These are phyloP conservation scores for Thripadectes ignobilis DNA, from an alignment of 2,797 vertebrate species.

Conservation along the genomic window DNA sequence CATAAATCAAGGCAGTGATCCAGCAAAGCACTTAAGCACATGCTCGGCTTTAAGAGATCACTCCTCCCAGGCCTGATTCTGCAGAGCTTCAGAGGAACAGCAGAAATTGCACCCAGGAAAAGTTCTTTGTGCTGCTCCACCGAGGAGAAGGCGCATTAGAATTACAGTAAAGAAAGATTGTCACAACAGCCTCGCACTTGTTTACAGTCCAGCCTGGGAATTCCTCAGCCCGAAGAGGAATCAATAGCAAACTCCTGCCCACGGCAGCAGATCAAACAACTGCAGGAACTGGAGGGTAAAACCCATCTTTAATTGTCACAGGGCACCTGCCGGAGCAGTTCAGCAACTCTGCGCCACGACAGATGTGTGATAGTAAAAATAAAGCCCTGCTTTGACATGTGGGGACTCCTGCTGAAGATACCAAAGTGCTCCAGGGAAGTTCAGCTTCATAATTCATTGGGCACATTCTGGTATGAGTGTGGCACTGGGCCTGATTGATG, in stretches of 20 bases:
- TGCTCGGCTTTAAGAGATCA: conserved; percentile 2
- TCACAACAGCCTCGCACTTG: background rate
- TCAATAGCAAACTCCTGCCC: background rate
- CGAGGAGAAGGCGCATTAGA: fast-evolving
- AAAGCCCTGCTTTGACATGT: fast-evolving
- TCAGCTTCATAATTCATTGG: background rate
- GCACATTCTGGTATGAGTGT: background rate
- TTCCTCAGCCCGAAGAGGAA: conserved; percentile 16
- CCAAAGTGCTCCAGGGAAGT: background rate
- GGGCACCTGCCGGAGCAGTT: background rate
- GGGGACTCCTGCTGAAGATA: background rate
- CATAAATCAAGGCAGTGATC: conserved; percentile 32
- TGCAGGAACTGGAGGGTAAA: background rate
- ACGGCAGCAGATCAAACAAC: background rate
- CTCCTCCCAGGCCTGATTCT: background rate
- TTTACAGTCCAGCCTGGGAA: background rate
- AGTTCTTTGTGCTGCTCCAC: background rate
- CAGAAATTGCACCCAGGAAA: background rate
- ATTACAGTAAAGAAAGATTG: background rate
- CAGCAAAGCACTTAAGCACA: conserved; percentile 51
- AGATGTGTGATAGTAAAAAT: background rate
- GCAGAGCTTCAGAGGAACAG: background rate
- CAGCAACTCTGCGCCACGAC: background rate
- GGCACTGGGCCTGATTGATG: background rate
- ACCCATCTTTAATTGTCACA: background rate